phyloP scores from a whole-genome alignment of 2,888 invertebrate species.

The Magallana nippona region DNA sequence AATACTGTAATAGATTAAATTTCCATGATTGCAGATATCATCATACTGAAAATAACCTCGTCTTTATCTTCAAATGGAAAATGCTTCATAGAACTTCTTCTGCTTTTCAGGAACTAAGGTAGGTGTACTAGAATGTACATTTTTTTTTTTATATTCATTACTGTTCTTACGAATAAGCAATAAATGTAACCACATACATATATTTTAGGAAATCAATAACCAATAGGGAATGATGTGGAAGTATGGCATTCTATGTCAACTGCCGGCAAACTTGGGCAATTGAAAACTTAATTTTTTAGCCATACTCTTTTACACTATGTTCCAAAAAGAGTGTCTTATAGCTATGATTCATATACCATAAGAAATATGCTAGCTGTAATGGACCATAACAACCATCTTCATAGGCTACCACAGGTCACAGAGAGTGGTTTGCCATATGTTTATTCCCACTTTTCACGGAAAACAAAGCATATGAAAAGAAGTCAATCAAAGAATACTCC shows the following conservation, averaged over 20 bases:
- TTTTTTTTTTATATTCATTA: too few relatives aligned
- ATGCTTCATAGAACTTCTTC: too few relatives aligned
- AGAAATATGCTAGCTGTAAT: constrained; percentile 33
- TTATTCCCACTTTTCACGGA: constrained; percentile 32
- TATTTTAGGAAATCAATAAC: not conserved
- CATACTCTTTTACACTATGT: constrained; percentile 21
- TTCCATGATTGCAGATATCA: too few relatives aligned
- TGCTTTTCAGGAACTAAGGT: too few relatives aligned
- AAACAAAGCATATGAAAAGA: not conserved
- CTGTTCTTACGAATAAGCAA: too few relatives aligned
- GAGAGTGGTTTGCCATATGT: not conserved
- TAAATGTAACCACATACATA: too few relatives aligned
- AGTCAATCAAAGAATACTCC: not conserved
- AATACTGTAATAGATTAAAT: too few relatives aligned
- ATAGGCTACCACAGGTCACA: not conserved
- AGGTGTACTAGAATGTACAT: too few relatives aligned
- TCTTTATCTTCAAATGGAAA: too few relatives aligned
- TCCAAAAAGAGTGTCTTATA: constrained; percentile 27
- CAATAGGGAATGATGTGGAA: constrained; percentile 25
- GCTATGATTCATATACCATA: constrained; percentile 30
- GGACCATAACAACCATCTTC: constrained; percentile 19
- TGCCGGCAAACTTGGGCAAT: constrained; percentile 30
- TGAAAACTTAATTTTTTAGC: constrained; percentile 36
- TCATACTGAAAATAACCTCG: too few relatives aligned
- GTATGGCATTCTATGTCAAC: not conserved